These are phyloP conservation scores for Vanessa tameamea DNA, from an alignment of 1,140 invertebrate species.

Conservation along the genomic window DNA sequence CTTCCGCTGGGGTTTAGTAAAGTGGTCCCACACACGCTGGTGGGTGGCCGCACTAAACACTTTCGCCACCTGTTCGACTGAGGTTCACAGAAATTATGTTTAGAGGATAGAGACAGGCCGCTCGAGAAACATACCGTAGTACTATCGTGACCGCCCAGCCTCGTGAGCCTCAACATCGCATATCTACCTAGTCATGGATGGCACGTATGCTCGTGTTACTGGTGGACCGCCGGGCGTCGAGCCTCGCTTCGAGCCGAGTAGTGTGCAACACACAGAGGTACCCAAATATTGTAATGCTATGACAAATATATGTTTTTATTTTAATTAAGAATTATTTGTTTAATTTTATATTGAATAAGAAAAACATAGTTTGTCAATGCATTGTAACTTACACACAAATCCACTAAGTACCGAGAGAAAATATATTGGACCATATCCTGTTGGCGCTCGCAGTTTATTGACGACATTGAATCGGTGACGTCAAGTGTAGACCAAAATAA, in stretches of 20 bases:
- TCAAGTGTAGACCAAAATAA: not conserved
- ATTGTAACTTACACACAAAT: constrained; percentile 48
- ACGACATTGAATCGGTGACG: not conserved
- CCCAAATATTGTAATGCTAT: constrained; percentile 2
- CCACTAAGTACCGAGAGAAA: not conserved
- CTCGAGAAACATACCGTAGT: constrained; percentile 65
- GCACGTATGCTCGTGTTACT: constrained; percentile 27
- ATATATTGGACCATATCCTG: not conserved
- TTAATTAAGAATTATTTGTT: not conserved
- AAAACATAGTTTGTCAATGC: constrained; percentile 42
- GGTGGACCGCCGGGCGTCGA: constrained; percentile 10
- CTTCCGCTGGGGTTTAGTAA: constrained; percentile 98
- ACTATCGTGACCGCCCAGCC: constrained; percentile 53
- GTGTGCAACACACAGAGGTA: constrained; percentile 20
- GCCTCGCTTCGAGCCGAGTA: constrained; percentile 3
- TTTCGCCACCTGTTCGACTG: constrained; percentile 99
- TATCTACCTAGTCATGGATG: constrained; percentile 40
- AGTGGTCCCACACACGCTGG: constrained; percentile 99
- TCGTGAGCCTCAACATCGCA: constrained; percentile 30
- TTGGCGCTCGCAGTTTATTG: not conserved
- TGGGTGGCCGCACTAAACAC: constrained; percentile 96
- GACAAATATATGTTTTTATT: constrained; percentile 10
- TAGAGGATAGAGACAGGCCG: constrained; percentile 52
- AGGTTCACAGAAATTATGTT: constrained; percentile 76
- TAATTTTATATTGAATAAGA: not conserved